Percentiles rank a stretch among this genome's conserved stretches.
These are phyloP conservation scores for Actinemys pallida DNA, from an alignment of 2,113 vertebrate genomes.

Conservation along the genomic window DNA sequence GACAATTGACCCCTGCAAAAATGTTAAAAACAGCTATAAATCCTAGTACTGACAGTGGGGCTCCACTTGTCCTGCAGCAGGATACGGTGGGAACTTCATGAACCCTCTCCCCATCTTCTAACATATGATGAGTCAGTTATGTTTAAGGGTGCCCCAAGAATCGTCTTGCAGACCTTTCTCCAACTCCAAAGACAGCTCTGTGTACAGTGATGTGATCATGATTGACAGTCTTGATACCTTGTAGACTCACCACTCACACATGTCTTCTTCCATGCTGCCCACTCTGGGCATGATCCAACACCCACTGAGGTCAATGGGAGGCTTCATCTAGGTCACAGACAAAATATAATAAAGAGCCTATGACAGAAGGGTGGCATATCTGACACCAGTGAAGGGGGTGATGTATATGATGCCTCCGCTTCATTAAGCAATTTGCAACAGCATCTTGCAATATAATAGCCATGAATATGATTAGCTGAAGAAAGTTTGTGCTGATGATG, in stretches of 20 bases:
- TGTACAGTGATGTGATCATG: background rate
- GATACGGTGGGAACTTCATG: too few species aligned
- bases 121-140: too few species aligned
- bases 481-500: background rate
- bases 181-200: background rate
- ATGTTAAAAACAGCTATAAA: too few species aligned
- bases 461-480: background rate
- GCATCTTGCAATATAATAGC: background rate
- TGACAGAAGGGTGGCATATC: background rate
- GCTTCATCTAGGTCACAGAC: too few species aligned
- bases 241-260: background rate
- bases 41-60: too few species aligned
- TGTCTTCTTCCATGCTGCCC: too few species aligned
- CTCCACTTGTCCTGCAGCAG: too few species aligned
- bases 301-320: too few species aligned
- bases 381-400: background rate
- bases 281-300: too few species aligned
- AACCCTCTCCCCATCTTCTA: too few species aligned
- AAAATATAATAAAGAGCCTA: background rate
- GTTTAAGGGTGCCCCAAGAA: too few species aligned
- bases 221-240: background rate
- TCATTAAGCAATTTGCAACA: background rate
- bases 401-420: background rate
- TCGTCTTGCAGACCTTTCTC: background rate
- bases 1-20: too few species aligned